Evolutionary conservation across 2,797 vertebrate species (phyloP).

Genomic region (Myoxocephalus aenaeus): DNA sequence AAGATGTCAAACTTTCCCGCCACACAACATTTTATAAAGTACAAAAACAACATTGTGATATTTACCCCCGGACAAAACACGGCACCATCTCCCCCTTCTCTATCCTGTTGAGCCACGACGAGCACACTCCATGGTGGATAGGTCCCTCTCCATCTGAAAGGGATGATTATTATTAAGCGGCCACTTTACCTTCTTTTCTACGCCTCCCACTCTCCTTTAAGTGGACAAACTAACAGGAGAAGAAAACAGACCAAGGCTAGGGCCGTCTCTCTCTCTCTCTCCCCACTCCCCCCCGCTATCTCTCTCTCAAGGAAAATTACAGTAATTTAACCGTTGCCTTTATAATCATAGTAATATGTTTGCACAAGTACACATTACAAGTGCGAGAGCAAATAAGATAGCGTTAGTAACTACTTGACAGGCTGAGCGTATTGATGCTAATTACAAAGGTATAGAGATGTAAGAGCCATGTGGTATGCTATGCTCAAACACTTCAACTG

Average conservation of each 20-base stretch:
- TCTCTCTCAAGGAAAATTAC: conserved; percentile 55
- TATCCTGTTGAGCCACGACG: conserved; percentile 97
- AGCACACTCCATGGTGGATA: conserved; percentile 96
- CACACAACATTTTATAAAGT: neutral
- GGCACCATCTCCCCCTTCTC: conserved; percentile 92
- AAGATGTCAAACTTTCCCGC: neutral
- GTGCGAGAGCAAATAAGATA: conserved; percentile 17
- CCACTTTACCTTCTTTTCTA: conserved; percentile 61
- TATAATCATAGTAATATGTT: conserved; percentile 61
- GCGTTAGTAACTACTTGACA: conserved; percentile 7
- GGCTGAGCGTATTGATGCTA: conserved; percentile 17
- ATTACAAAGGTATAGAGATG: neutral
- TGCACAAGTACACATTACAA: conserved; percentile 23
- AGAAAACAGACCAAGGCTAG: conserved; percentile 46
- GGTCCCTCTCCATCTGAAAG: conserved; percentile 92
- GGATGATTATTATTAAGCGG: conserved; percentile 57
- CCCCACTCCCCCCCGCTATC: neutral
- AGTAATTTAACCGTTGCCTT: conserved; percentile 62
- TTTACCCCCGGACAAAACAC: conserved; percentile 96
- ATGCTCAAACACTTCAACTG: neutral
- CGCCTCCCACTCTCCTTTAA: conserved; percentile 54
- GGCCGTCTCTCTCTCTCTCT: conserved; percentile 4
- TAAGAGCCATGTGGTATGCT: neutral
- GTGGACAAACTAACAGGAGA: conserved; percentile 53
- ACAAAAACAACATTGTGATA: conserved; percentile 8